phyloP scores from a whole-genome alignment of 2,888 invertebrate genomes.

The Bibio marci region DNA sequence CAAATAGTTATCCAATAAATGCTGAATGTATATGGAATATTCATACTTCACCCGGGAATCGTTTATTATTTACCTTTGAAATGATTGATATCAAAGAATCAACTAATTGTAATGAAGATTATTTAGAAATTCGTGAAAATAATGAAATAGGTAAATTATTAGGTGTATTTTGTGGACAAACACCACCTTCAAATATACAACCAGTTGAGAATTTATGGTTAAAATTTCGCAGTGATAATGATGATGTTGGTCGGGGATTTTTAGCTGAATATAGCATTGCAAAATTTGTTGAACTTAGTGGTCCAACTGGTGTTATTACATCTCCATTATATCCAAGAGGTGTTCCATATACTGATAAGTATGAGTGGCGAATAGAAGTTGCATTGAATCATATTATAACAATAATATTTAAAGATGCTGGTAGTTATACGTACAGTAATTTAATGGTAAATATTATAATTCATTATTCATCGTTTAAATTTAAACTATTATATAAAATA shows the following conservation, averaged over 20 bases:
- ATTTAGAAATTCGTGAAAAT: constrained; percentile 62
- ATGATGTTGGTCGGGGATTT: constrained; percentile 51
- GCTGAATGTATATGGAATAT: constrained; percentile 61
- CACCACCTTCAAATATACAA: constrained; percentile 41
- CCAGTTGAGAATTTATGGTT: constrained; percentile 46
- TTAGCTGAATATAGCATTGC: constrained; percentile 42
- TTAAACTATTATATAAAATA: too few species aligned
- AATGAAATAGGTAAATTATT: constrained; percentile 48
- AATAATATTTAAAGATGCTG: constrained; percentile 32
- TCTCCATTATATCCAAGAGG: too few species aligned
- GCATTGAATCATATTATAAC: constrained; percentile 31
- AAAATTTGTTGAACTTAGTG: constrained; percentile 29
- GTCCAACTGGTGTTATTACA: constrained; percentile 47
- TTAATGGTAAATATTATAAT: too few species aligned
- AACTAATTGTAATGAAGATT: constrained; percentile 66
- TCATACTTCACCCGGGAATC: constrained; percentile 50
- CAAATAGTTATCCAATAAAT: constrained; percentile 48
- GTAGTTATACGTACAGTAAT: too few species aligned
- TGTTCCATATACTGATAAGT: too few species aligned
- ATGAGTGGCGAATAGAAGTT: constrained; percentile 57
- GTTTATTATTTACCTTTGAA: constrained; percentile 44
- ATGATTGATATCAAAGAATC: constrained; percentile 51
- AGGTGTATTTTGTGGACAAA: constrained; percentile 52
- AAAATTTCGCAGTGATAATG: constrained; percentile 52
- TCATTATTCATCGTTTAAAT: too few species aligned